These are phyloP conservation scores for Chauna torquata DNA, from an alignment of 2,113 vertebrate genomes.

Conservation along the genomic window DNA sequence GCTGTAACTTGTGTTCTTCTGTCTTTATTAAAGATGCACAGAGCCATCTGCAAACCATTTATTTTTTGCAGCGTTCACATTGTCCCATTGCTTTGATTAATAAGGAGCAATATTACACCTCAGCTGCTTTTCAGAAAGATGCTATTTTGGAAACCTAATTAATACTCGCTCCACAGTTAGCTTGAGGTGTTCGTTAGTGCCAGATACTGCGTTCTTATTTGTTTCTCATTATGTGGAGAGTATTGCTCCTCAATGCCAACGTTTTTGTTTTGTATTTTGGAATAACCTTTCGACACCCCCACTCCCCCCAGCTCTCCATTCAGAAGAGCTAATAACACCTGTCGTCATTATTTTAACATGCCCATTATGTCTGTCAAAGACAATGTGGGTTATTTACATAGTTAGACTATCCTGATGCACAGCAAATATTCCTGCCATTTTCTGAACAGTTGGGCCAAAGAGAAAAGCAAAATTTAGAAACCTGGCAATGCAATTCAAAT, in stretches of 20 bases:
- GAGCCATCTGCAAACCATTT: constrained; percentile 65
- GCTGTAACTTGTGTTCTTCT: constrained; percentile 69
- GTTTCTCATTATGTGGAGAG: constrained; percentile 55
- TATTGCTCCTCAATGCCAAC: constrained; percentile 38
- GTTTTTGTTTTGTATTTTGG: constrained; percentile 29
- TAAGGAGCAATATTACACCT: constrained; percentile 54
- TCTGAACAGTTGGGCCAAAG: neutral
- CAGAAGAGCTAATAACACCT: constrained; percentile 38
- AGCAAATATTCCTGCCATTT: constrained; percentile 35
- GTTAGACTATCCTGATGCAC: neutral
- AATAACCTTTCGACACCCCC: constrained; percentile 40
- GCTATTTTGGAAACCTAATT: constrained; percentile 58
- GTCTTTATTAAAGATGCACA: constrained; percentile 60
- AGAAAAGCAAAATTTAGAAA: constrained; percentile 9
- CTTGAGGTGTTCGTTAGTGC: constrained; percentile 57
- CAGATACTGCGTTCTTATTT: constrained; percentile 50
- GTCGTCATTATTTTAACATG: constrained; percentile 22
- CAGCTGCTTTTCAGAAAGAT: constrained; percentile 68
- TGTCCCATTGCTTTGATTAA: constrained; percentile 60
- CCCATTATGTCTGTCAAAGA: neutral
- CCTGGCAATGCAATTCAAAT: neutral
- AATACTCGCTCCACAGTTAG: constrained; percentile 56
- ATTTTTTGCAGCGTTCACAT: constrained; percentile 57
- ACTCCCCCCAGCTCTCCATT: constrained; percentile 13
- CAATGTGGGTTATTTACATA: constrained; percentile 1